A percentile compares a stretch with the other conserved stretches of the same genome.
These are phyloP conservation scores for Girardia tigrina DNA, from an alignment of 2,888 invertebrate genomes.

Conservation along the genomic window DNA sequence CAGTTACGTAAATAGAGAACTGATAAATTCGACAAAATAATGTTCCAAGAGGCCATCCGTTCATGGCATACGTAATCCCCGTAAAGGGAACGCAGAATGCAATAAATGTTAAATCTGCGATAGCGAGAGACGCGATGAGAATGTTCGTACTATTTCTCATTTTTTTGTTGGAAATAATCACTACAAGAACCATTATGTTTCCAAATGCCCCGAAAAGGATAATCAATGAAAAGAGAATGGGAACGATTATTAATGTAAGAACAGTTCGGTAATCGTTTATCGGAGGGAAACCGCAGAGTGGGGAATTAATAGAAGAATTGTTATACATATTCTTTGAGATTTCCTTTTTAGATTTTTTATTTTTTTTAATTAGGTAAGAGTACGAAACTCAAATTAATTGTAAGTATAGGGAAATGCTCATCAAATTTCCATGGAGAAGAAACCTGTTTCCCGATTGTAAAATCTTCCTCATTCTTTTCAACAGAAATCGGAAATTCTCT, in stretches of 20 bases:
- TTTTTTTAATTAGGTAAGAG: not conserved
- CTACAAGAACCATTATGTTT: conserved; percentile 72
- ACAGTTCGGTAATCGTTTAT: not conserved
- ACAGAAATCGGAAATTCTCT: no score
- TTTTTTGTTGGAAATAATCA: conserved; percentile 71
- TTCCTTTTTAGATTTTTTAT: not conserved
- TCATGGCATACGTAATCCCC: conserved; percentile 72
- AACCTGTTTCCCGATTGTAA: not conserved
- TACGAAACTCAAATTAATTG: not conserved
- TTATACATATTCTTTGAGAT: not conserved
- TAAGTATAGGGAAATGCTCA: not conserved
- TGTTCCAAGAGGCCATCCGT: conserved; percentile 77
- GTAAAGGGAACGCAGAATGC: conserved; percentile 85
- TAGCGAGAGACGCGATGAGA: conserved; percentile 72
- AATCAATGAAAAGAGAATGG: conserved; percentile 67
- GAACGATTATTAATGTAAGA: conserved; percentile 40
- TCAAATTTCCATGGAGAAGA: not conserved
- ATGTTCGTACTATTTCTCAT: conserved; percentile 85
- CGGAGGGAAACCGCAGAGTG: not conserved
- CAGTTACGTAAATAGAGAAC: conserved; percentile 77
- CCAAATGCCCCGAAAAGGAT: conserved; percentile 74
- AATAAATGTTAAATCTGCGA: conserved; percentile 77
- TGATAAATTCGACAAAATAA: conserved; percentile 77
- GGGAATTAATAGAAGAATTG: not conserved
- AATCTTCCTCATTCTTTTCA: no score